phyloP scores from a whole-genome alignment of 2,888 invertebrate genomes.

The Endomychus coccineus region DNA sequence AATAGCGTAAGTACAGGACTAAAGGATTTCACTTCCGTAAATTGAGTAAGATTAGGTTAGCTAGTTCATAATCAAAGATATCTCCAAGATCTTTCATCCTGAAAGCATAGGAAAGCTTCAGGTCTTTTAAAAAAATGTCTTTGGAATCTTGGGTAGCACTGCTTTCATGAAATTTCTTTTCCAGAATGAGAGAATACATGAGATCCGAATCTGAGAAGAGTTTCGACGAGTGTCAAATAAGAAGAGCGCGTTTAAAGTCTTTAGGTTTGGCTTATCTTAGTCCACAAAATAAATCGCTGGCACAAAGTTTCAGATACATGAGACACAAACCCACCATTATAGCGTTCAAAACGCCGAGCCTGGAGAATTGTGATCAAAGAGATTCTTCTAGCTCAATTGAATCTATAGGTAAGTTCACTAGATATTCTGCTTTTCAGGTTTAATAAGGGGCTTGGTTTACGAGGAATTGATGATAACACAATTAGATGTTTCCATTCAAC shows the following conservation, averaged over 20 bases:
- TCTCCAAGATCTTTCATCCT: too few species aligned
- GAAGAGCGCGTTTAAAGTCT: slow-evolving; percentile 55
- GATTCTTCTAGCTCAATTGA: slow-evolving; percentile 52
- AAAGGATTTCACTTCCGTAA: too few species aligned
- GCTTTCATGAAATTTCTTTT: slow-evolving; percentile 19
- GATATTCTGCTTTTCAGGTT: slow-evolving; percentile 5
- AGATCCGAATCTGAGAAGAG: slow-evolving; percentile 76
- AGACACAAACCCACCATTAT: slow-evolving; percentile 82
- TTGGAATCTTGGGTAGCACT: neutral
- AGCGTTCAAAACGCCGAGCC: slow-evolving; percentile 76
- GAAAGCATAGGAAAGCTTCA: too few species aligned
- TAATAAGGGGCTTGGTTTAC: too few species aligned
- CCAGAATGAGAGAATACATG: slow-evolving; percentile 60
- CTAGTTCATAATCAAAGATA: slow-evolving; percentile 3
- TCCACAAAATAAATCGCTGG: slow-evolving; percentile 71
- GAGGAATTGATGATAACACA: too few species aligned
- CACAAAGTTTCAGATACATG: slow-evolving; percentile 86
- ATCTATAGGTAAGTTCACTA: slow-evolving; percentile 30
- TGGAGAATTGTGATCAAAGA: slow-evolving; percentile 59
- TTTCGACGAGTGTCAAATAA: slow-evolving; percentile 61
- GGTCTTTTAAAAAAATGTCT: neutral
- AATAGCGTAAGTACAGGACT: slow-evolving; percentile 60
- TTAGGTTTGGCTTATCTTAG: slow-evolving; percentile 63
- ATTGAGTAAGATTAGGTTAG: too few species aligned
- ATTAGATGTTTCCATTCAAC: too few species aligned